Base-by-base conservation (phyloP, 2,888 invertebrate species). In the Aphidoletes aphidimyza region DNA sequence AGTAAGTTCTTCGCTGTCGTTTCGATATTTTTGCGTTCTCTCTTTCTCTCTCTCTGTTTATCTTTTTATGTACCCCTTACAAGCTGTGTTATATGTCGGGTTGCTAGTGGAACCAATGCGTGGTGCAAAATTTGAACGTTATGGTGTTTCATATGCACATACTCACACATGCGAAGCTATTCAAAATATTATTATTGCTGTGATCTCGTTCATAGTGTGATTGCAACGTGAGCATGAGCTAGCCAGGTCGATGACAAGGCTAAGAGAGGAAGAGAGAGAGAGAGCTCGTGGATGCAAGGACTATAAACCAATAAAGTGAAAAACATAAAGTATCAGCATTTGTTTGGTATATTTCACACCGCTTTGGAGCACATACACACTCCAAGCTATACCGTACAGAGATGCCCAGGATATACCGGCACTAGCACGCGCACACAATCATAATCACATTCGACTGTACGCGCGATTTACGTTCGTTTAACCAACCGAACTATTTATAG, bases 401-500 rank as follows among this genome's bases (percentile, higher is more conserved):
- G 54, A 54, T 6, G 2, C 9, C 47, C 2, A 17, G 54, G 1
- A 11, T n/a, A n/a, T n/a, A 69, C 69, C 17, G n/a, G 30, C 30
- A 69, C 69, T 30, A 69, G 69, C 69, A 69, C 69, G 69, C 69
- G 69, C 69, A 30, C 69, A 69, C 69, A 69, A 69, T 69, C 69
- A 69, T 69, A 69, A 69, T 69, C 69, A 69, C 69, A 69, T 69
- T 54, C 54, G 17, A 69, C 69, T 69, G 69, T 69, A 69, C 69
- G 69, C 69, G 69, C 69, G 69, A 69, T 69, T 69, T 69, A 34
- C 69, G 69, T 69, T 69, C 69, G 69, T 69, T 69, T 69, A 69
- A 69, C 69, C 69, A 30, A 69, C 69, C 69, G n/a, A 69, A 69
- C 69, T 69, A 69, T 69, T 69, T 69, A 69, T 69, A 69, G 69